Evolutionary conservation across 2,113 vertebrate species (phyloP).

Genomic region (Rhinolophus sinicus): DNA sequence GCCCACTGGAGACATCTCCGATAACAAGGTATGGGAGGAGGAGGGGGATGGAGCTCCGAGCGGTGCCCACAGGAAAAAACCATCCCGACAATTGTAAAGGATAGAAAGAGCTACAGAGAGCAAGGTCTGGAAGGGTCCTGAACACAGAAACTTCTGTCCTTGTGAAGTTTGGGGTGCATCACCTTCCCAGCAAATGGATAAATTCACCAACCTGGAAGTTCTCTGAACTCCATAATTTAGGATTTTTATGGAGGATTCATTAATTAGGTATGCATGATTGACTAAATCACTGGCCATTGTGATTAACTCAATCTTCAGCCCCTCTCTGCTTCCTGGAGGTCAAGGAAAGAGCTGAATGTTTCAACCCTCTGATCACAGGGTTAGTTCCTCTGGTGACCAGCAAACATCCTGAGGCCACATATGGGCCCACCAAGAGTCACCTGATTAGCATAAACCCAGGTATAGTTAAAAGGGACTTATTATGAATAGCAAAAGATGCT

Average conservation of each 20-base stretch:
- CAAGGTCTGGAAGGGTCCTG: background rate
- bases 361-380: background rate
- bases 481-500: background rate
- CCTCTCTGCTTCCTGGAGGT: background rate
- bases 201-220: background rate
- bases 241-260: background rate
- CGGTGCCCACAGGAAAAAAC: too few species aligned
- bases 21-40: too few species aligned
- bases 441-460: background rate
- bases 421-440: background rate
- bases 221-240: background rate
- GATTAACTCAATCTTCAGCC: background rate
- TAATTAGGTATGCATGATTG: background rate
- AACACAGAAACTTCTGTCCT: background rate
- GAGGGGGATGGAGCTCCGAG: too few species aligned
- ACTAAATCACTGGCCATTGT: background rate
- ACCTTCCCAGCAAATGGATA: background rate
- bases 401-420: background rate
- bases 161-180: background rate
- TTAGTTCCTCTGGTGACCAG: background rate
- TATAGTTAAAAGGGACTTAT: background rate
- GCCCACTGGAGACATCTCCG: too few species aligned
- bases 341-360: background rate
- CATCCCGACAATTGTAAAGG: too few species aligned
- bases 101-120: background rate